Base-by-base conservation (phyloP, 2,113 vertebrate genomes). In the Gavia stellata region DNA sequence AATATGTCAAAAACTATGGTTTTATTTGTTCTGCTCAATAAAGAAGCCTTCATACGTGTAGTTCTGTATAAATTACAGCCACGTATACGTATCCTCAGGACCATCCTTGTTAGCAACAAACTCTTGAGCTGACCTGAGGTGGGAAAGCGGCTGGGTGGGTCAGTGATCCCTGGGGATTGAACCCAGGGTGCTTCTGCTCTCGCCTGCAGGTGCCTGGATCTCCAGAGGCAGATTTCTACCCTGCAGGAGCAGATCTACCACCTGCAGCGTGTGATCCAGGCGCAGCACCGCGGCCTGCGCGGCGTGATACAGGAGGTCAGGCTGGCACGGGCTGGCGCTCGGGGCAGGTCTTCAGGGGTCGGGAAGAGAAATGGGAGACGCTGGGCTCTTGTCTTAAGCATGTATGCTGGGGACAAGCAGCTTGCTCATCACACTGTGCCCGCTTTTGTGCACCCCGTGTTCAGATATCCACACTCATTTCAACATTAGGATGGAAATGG, bases 221-320 rank as follows among this genome's bases (percentile, higher is more conserved):
- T 98, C 90, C 96, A 96, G 9, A 19, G 3, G 45, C 96, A 98
- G 82, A 89, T 97, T 71, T 95, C 90, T 53, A 96, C 79, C 18
- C 86, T 98, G 14, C 96, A 81, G 77, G 97, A 98, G 55, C 98
- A 98, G 94, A 98, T 98, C 56, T 44, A 55, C 26, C 98, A 98
- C 44, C 87, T 98, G 73, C 97, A 98, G 44, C 61, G 47, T 2
- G 68, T 98, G 91, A 98, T 98, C 88, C 97, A 91, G 53, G 94
- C 59, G 3, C 98, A 98, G 36, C 97, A 98, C 20, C 98, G 92
- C 56, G 55, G 75, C 49, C 92, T 98, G 44, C 94, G 75, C 2
- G 10, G 45, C 14, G n/a, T 95, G 71, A 98, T 98, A 25, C 93
- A 97, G 59, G 97, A 98, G 98, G 98, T 98, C 53, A 97, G 98